Conservation (phyloP, 2,797 vertebrate species). For the Prunella strophiata region DNA sequence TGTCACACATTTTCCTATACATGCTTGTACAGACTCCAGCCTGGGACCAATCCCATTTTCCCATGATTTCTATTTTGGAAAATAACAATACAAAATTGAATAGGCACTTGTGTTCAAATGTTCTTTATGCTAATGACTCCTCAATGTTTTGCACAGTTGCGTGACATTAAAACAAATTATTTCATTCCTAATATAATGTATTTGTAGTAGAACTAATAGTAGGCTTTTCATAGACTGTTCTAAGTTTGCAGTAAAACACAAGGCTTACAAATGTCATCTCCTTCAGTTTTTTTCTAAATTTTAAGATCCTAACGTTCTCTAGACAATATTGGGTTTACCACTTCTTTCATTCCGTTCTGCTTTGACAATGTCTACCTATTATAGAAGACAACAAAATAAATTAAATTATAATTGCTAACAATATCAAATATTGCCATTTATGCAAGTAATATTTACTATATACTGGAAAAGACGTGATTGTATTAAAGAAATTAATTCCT, state of each 20-base stretch:
- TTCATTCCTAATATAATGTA: background rate
- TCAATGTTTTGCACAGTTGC: background rate
- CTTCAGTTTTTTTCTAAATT: background rate
- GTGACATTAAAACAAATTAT: background rate
- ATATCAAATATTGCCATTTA: background rate
- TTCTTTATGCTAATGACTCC: background rate
- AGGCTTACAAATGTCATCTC: background rate
- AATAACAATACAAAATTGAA: background rate
- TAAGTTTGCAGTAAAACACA: background rate
- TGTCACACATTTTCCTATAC: background rate
- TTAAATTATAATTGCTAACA: background rate
- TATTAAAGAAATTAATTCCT: background rate
- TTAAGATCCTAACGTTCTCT: background rate
- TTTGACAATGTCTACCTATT: background rate
- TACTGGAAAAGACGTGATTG: background rate
- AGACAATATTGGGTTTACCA: background rate
- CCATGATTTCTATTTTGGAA: background rate
- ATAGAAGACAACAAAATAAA: background rate
- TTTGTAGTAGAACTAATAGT: background rate
- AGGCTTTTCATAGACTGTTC: background rate
- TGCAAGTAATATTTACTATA: background rate
- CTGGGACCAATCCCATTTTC: background rate
- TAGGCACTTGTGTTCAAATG: background rate
- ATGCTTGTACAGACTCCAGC: background rate
- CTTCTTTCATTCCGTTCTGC: background rate